phyloP scores from a whole-genome alignment of 92 coral and sea anemone genomes.

The Anthopleura xanthogrammica region DNA sequence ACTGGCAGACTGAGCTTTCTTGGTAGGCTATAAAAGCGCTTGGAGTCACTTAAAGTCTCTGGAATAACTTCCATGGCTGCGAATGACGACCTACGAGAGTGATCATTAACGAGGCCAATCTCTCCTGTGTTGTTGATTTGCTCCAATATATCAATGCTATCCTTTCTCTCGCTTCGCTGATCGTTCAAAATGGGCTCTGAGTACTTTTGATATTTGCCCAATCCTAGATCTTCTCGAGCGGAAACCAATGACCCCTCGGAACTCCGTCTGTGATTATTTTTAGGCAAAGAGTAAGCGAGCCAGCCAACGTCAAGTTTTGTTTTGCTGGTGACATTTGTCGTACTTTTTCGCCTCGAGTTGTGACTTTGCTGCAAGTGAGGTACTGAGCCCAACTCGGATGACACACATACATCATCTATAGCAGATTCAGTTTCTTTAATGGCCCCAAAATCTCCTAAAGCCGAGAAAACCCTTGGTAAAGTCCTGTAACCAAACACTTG shows the following conservation, averaged over 20 bases:
- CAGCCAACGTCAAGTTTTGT: background rate
- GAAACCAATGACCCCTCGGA: constrained; percentile 18
- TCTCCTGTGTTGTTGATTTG: constrained; percentile 6
- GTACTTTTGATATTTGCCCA: constrained; percentile 19
- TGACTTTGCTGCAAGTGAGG: background rate
- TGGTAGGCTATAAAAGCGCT: constrained; percentile 17
- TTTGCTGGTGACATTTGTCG: background rate
- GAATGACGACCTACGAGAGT: constrained; percentile 9
- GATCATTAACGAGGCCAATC: background rate
- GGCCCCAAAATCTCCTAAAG: constrained; percentile 26
- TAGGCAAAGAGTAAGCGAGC: background rate
- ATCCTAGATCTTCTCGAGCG: background rate
- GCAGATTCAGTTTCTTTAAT: constrained; percentile 21
- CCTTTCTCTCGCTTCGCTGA: constrained; percentile 20
- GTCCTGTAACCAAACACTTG: constrained; percentile 13
- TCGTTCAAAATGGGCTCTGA: background rate
- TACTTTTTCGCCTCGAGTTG: constrained; percentile 15
- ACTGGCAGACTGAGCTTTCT: constrained; percentile 17
- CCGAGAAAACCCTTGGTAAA: constrained; percentile 27
- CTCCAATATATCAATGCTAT: background rate
- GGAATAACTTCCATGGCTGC: constrained; percentile 13
- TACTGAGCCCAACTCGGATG: constrained; percentile 5
- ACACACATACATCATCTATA: constrained; percentile 10
- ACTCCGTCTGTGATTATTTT: constrained; percentile 15
- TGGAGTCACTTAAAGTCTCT: background rate